Evolutionary conservation across 1,140 invertebrate species (phyloP), one percentile per base, ranked within the genome.

Genomic region (Oedothorax gibbosus): DNA sequence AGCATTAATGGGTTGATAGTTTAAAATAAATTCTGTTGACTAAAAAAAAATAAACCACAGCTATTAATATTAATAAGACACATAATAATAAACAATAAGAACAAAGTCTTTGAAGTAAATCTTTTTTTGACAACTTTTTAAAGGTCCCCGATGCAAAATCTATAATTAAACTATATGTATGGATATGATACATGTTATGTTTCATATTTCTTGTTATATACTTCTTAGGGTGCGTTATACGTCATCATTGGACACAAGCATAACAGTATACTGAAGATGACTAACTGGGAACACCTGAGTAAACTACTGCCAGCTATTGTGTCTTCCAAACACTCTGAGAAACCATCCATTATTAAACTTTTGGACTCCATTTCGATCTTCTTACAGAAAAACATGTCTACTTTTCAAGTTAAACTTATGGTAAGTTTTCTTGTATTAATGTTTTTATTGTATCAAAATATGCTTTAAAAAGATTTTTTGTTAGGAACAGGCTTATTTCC

Each of bases 241-340:
- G 91, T 97, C 35, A 89, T 98, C 21, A 88, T 94, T 18, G 94
- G 94, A 6, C 92, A 92, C 0, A 93, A 93, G 87, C 89, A 90
- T 49, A 90, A 91, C 0, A 93, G 93, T 0, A 89, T 96, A 10
- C 89, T 94, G 4, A 92, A 93, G 9, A 93, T 93, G 87, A 93
- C 93, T 80, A 93, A 96, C 89, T 98, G 96, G 96, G 91, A 93
- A 2, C 91, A 94, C 6, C 90, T 97, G 5, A 89, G 90, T 21
- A 89, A 91, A 35, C 88, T 96, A 7, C 97, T 96, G 95, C 94
- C 95, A 3, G 93, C 93, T 5, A 86, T 96, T 7, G 91, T 95
- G 0, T 88, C 92, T 86, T 93, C 94, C 2, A 92, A 93, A 86
- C 93, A 95, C 75, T 95, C 94, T 0, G 95, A 97, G 88, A 96